Evolutionary conservation across 2,113 vertebrate genomes (phyloP).

Genomic region (Mesocricetus auratus): DNA sequence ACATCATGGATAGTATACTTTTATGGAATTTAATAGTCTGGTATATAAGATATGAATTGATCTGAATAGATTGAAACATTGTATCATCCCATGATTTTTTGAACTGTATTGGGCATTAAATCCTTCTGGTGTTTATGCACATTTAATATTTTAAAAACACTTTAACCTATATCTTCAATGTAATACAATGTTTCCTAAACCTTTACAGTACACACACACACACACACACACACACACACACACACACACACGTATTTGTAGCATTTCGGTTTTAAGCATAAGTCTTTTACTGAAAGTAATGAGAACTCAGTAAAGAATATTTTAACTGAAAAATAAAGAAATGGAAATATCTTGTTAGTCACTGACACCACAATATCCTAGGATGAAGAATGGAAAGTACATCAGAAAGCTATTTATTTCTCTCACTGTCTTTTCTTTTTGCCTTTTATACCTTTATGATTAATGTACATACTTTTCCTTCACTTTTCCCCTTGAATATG

Average conservation of each 20-base stretch:
- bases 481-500: background rate
- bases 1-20: background rate
- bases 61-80: background rate
- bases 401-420: background rate
- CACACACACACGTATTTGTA: background rate
- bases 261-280: conserved; percentile 37
- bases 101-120: background rate
- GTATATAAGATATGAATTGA: background rate
- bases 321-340: background rate
- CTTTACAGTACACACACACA: background rate
- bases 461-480: background rate
- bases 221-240: background rate
- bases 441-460: background rate
- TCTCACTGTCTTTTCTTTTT: background rate
- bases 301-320: background rate
- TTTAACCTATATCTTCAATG: background rate
- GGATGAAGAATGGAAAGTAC: background rate
- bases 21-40: background rate
- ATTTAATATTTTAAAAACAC: background rate
- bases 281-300: background rate
- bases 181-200: conserved; percentile 5
- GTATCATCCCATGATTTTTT: conserved; percentile 10
- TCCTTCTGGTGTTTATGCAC: conserved; percentile 25
- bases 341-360: background rate
- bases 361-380: background rate